Conservation (phyloP, 2,888 invertebrate species). For the Chrysodeixis includens region DNA sequence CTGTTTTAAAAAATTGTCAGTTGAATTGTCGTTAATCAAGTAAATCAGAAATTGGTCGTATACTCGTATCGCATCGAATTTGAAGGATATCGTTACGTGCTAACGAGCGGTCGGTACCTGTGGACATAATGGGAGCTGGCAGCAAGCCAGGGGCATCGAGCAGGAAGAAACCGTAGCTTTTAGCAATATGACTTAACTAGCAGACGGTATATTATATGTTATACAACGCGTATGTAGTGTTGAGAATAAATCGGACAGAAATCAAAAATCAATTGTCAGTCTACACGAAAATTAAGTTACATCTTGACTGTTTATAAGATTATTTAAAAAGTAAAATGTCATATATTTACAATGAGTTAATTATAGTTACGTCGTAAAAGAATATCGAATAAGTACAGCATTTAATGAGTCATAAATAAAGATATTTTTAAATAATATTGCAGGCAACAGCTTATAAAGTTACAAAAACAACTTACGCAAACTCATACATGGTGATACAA, state of each 20-base stretch:
- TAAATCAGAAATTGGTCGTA: background rate
- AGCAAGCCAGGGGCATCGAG: background rate
- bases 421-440: background rate
- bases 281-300: too few relatives aligned
- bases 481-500: background rate
- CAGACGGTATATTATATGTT: background rate
- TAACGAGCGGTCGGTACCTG: slow-evolving; percentile 4
- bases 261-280: background rate
- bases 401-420: background rate
- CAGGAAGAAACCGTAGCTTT: background rate
- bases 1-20: too few relatives aligned
- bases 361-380: too few relatives aligned
- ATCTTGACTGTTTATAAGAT: too few relatives aligned
- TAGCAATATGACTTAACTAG: background rate
- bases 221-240: background rate
- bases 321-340: too few relatives aligned
- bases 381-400: too few relatives aligned
- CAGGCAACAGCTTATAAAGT: background rate
- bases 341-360: too few relatives aligned
- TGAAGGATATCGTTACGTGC: slow-evolving; percentile 5
- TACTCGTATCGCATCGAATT: too few relatives aligned
- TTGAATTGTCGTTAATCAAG: background rate
- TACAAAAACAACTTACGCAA: background rate
- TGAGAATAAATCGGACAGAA: background rate
- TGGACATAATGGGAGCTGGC: background rate